phyloP scores from a whole-genome alignment of 2,888 invertebrate genomes.

The Nyleta sp. region DNA sequence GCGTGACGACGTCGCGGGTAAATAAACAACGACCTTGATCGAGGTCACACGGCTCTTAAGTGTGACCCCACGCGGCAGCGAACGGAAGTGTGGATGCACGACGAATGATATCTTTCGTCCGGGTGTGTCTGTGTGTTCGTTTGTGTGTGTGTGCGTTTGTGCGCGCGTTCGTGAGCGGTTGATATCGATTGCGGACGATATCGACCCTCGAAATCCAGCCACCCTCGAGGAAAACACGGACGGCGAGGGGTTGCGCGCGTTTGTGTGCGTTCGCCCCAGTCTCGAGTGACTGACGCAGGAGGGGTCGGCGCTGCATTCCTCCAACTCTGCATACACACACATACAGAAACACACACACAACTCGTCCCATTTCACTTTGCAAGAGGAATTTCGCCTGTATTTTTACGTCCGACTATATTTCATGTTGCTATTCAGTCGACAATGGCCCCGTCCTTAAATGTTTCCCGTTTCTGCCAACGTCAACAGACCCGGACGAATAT shows the following conservation, averaged over 20 bases:
- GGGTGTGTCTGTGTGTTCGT: conserved; percentile 9
- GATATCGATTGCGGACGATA: conserved; percentile 43
- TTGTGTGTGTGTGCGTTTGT: conserved; percentile 8
- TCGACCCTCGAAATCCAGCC: conserved; percentile 2
- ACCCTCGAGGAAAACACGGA: neutral
- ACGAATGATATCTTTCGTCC: neutral
- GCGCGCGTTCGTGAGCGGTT: conserved; percentile 25
- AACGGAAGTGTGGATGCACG: conserved; percentile 33
- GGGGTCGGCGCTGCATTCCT: conserved; percentile 48
- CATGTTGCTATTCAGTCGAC: no score
- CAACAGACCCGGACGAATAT: conserved; percentile 5
- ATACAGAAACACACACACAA: no score
- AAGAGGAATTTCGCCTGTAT: conserved; percentile 31
- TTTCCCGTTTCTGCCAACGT: conserved; percentile 18
- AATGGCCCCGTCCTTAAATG: conserved; percentile 29
- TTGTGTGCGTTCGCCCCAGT: conserved; percentile 48
- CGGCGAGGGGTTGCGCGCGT: conserved; percentile 1
- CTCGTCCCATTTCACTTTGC: conserved; percentile 31
- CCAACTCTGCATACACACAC: conserved; percentile 28
- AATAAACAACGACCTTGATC: conserved; percentile 58
- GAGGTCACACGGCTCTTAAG: conserved; percentile 46
- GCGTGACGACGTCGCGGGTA: conserved; percentile 27
- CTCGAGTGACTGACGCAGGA: conserved; percentile 51
- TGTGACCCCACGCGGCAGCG: conserved; percentile 33
- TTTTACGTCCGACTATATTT: conserved; percentile 39